A percentile compares a stretch with the other conserved stretches of the same genome.
phyloP scores from a whole-genome alignment of 2,888 invertebrate genomes.

The Campoplex nolae region DNA sequence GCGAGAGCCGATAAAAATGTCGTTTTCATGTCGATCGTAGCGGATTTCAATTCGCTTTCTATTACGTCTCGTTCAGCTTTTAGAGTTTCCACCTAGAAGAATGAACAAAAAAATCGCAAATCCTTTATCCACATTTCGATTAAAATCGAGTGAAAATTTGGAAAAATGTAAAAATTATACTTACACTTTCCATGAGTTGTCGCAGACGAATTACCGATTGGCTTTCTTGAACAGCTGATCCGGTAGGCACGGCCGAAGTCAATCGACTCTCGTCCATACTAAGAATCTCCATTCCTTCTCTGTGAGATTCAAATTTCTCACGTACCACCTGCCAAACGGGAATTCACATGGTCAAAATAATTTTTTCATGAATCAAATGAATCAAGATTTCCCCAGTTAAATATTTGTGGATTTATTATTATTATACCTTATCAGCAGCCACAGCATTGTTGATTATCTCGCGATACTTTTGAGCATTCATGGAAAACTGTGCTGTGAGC shows the following conservation, averaged over 20 bases:
- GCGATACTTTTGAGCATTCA: slow-evolving; percentile 96
- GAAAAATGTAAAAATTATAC: slow-evolving; percentile 66
- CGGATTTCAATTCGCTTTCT: slow-evolving; percentile 93
- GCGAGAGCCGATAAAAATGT: slow-evolving; percentile 91
- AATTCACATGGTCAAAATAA: neutral
- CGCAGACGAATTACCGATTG: slow-evolving; percentile 89
- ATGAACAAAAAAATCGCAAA: neutral
- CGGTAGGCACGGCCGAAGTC: slow-evolving; percentile 89
- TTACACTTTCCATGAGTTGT: slow-evolving; percentile 91
- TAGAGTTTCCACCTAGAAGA: slow-evolving; percentile 89
- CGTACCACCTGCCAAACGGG: slow-evolving; percentile 89
- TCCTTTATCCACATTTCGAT: too few relatives aligned
- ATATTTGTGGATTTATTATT: neutral
- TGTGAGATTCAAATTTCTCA: slow-evolving; percentile 93
- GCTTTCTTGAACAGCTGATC: slow-evolving; percentile 86
- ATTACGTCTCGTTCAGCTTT: slow-evolving; percentile 96
- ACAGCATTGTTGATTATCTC: slow-evolving; percentile 97
- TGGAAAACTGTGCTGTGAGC: slow-evolving; percentile 95
- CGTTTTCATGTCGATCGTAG: slow-evolving; percentile 93
- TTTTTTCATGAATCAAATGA: neutral
- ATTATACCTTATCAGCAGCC: slow-evolving; percentile 86
- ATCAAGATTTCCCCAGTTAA: neutral
- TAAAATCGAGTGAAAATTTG: neutral
- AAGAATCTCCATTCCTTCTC: slow-evolving; percentile 92
- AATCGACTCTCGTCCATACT: slow-evolving; percentile 91